These are phyloP conservation scores for Musca vetustissima DNA, from an alignment of 1,140 invertebrate species.

Conservation along the genomic window DNA sequence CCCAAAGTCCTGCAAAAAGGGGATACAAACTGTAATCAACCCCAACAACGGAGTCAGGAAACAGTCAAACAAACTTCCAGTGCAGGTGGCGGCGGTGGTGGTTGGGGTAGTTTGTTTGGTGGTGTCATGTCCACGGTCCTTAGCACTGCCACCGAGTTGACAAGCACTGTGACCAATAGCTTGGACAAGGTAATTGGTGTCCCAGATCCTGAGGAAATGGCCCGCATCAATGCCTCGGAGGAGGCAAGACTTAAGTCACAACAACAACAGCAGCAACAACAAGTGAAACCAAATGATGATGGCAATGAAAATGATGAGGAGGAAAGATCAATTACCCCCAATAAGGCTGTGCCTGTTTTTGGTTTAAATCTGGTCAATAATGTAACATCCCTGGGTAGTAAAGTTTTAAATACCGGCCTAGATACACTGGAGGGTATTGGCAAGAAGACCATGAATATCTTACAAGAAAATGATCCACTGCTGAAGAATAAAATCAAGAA, in stretches of 20 bases:
- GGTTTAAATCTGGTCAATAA: conserved; percentile 63
- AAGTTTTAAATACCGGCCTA: conserved; percentile 79
- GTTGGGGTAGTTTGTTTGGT: conserved; percentile 60
- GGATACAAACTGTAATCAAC: neutral
- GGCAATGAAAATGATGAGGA: conserved; percentile 32
- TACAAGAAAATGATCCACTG: conserved; percentile 88
- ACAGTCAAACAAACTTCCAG: conserved; percentile 17
- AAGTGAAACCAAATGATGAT: conserved; percentile 16
- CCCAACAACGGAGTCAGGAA: conserved; percentile 33
- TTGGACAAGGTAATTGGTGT: conserved; percentile 75
- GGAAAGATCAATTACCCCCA: neutral
- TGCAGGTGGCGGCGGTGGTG: neutral
- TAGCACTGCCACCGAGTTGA: conserved; percentile 71
- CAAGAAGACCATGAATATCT: conserved; percentile 89
- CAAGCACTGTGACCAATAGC: conserved; percentile 76
- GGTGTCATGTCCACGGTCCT: conserved; percentile 72
- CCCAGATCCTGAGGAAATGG: conserved; percentile 75
- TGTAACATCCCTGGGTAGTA: conserved; percentile 68
- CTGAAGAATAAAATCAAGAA: conserved; percentile 79
- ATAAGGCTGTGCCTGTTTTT: conserved; percentile 29
- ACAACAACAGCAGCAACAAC: neutral
- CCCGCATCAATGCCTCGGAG: conserved; percentile 57
- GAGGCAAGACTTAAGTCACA: conserved; percentile 20
- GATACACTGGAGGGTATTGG: conserved; percentile 89
- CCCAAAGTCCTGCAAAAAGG: conserved; percentile 28